A percentile compares a stretch with the other conserved stretches of the same genome.
These are phyloP conservation scores for Fundulus diaphanus DNA, from an alignment of 2,797 vertebrate genomes.

Conservation along the genomic window DNA sequence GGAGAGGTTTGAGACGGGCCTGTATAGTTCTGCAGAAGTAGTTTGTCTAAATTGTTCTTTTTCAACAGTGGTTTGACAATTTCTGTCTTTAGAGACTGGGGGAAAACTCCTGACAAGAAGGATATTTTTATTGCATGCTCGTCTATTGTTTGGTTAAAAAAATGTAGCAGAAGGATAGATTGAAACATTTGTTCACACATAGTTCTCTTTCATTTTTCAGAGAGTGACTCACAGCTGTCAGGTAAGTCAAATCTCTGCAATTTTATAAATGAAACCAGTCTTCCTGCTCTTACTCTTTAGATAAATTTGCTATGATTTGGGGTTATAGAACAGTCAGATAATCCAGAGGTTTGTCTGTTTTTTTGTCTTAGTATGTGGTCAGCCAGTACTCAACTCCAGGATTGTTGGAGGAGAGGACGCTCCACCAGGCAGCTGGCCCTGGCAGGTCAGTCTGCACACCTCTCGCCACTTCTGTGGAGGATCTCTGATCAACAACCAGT, in stretches of 20 bases:
- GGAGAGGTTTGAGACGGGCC: too few relatives aligned
- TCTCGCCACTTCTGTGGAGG: constrained; percentile 78
- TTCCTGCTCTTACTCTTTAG: background rate
- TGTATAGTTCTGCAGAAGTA: too few relatives aligned
- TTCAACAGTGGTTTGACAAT: too few relatives aligned
- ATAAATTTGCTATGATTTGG: background rate
- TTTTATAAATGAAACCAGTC: background rate
- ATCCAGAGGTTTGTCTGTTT: too few relatives aligned
- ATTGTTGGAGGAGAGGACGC: constrained; percentile 2
- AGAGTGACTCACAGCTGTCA: constrained; percentile 27
- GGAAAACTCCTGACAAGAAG: too few relatives aligned
- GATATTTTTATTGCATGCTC: too few relatives aligned
- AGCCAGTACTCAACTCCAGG: constrained; percentile 5
- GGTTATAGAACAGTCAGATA: background rate
- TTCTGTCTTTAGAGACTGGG: too few relatives aligned
- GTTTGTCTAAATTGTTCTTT: too few relatives aligned
- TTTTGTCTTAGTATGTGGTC: constrained; percentile 5
- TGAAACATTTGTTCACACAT: background rate
- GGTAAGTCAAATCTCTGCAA: constrained; percentile 41
- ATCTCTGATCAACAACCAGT: constrained; percentile 76
- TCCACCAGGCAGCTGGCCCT: constrained; percentile 81
- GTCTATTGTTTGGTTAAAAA: background rate
- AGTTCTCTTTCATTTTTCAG: constrained; percentile 23
- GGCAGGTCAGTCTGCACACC: constrained; percentile 78
- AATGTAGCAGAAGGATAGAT: background rate